Evolutionary conservation across 1,140 invertebrate genomes (phyloP).

Genomic region (Solen grandis): DNA sequence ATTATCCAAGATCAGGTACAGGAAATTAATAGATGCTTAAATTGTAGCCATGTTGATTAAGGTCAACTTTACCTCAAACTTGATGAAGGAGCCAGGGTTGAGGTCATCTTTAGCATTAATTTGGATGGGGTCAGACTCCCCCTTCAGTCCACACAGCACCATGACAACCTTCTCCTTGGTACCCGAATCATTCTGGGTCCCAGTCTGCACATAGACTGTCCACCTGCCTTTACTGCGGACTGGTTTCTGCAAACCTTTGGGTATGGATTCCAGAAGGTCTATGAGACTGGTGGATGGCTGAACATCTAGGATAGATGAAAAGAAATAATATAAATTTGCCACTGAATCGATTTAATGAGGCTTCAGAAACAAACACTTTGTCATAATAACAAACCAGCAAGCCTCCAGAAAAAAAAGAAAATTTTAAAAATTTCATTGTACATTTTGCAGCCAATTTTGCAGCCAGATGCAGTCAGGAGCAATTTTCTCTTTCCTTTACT

Average conservation of each 20-base stretch:
- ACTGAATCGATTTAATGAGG: neutral
- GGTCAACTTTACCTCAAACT: constrained; percentile 63
- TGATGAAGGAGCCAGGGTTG: constrained; percentile 63
- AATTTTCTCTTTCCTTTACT: no score
- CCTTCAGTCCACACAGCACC: constrained; percentile 69
- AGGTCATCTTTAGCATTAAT: constrained; percentile 65
- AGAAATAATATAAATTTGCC: neutral
- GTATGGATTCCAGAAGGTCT: constrained; percentile 39
- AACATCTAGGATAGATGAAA: constrained; percentile 14
- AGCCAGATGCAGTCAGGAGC: no score
- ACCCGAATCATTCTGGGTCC: constrained; percentile 58
- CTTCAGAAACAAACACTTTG: no score
- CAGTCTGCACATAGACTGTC: constrained; percentile 63
- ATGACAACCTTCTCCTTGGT: constrained; percentile 63
- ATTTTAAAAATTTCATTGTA: no score
- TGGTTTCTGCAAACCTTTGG: constrained; percentile 41
- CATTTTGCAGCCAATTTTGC: no score
- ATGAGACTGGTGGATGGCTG: constrained; percentile 43
- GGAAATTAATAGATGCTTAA: no score
- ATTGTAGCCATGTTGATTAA: no score
- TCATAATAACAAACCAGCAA: no score
- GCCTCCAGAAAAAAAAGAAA: no score
- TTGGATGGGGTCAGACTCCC: constrained; percentile 62
- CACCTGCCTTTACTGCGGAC: constrained; percentile 58
- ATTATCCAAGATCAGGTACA: no score